Evolutionary conservation across 2,113 vertebrate species (phyloP).

Genomic region (Centropus bengalensis): DNA sequence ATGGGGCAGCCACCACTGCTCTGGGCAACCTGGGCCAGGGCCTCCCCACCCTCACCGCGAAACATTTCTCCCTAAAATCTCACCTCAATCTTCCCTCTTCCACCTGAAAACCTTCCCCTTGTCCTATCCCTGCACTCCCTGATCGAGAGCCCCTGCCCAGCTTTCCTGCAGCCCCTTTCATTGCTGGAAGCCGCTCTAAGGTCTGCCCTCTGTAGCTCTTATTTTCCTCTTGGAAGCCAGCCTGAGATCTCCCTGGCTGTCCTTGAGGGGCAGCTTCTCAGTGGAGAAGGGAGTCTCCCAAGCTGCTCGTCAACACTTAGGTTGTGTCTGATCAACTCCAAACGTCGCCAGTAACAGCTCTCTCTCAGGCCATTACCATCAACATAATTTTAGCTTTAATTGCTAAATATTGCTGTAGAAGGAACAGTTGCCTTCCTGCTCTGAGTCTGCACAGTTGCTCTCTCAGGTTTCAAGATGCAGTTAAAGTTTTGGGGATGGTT

Average conservation of each 20-base stretch:
- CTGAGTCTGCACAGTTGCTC: background rate
- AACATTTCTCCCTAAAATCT: no score
- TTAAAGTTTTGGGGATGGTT: slow-evolving; percentile 18
- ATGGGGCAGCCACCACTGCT: no score
- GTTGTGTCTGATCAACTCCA: background rate
- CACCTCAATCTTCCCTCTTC: no score
- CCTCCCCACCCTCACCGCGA: no score
- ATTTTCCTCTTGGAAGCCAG: background rate
- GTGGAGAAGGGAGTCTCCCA: background rate
- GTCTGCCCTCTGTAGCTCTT: no score
- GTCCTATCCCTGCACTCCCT: no score
- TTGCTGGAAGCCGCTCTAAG: no score
- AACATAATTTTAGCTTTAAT: background rate
- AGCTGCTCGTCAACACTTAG: background rate
- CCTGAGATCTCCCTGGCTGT: background rate
- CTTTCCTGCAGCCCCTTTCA: no score
- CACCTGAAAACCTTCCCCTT: no score
- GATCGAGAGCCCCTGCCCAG: no score
- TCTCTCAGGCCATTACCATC: background rate
- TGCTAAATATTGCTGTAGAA: background rate
- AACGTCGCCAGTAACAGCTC: background rate
- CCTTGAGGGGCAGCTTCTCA: background rate
- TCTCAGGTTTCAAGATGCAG: slow-evolving; percentile 53
- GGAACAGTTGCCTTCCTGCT: background rate
- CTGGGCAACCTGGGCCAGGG: no score